phyloP scores from a whole-genome alignment of 2,113 vertebrate genomes.

The Pedionomus torquatus region DNA sequence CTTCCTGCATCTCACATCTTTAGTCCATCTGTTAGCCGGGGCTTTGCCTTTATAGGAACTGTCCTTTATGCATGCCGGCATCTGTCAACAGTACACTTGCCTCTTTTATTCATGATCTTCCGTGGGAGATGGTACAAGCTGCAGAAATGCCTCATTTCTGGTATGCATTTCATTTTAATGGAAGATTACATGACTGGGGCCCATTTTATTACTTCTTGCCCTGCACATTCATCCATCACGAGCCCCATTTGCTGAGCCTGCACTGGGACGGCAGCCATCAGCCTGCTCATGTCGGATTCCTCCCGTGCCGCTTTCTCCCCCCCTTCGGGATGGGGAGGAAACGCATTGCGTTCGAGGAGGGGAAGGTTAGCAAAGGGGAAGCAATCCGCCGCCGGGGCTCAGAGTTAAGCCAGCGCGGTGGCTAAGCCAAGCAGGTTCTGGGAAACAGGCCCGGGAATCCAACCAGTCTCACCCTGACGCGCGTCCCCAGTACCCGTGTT shows the following conservation, averaged over 20 bases:
- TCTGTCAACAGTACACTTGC: constrained; percentile 78
- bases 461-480: fast-evolving
- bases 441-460: not conserved
- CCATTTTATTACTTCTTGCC: constrained; percentile 78
- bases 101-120: constrained; percentile 81
- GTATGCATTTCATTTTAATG: constrained; percentile 79
- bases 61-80: constrained; percentile 80
- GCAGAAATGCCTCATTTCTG: constrained; percentile 74
- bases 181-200: constrained; percentile 77
- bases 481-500: fast-evolving
- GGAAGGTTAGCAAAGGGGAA: constrained; percentile 17
- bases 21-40: constrained; percentile 83
- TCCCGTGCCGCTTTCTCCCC: not conserved
- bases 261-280: constrained; percentile 61
- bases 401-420: not conserved
- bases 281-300: constrained; percentile 38
- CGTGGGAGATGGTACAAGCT: constrained; percentile 74
- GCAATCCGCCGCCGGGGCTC: not conserved
- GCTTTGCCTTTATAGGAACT: constrained; percentile 79
- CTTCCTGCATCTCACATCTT: constrained; percentile 84
- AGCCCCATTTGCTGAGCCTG: constrained; percentile 67
- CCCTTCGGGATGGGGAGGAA: not conserved
- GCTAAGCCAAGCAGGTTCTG: not conserved
- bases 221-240: constrained; percentile 73
- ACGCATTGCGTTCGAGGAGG: not conserved